Evolutionary conservation across 1,140 invertebrate genomes (phyloP), one percentile per base, ranked within the genome.

Genomic region (Heterodera carotae): DNA sequence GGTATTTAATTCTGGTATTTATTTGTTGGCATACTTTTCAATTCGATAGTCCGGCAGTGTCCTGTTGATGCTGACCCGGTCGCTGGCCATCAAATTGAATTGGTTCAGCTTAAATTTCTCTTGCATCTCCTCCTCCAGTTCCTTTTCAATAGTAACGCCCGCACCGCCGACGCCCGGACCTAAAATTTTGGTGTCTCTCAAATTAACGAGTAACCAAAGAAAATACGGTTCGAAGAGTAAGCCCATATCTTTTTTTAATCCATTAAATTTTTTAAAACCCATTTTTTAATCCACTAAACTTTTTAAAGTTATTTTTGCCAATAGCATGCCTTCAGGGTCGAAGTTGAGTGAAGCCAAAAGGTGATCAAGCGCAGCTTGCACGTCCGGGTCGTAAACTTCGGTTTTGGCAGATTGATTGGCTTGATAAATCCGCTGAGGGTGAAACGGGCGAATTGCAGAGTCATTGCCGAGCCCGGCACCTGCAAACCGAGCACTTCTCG

Each of bases 101-200:
- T 82, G 80, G 72, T 82, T 82, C 60, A 66, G 67, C 64, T 81
- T 81, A 53, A 81, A 81, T 39, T 69, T 83, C 53, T 81, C 81
- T 0, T 80, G 76, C 59, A 67, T 83, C 43, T 81, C 81, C n/a
- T 80, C 76, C 67, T 81, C 56, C 22, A 67, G 43, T 22, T 72
- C 69, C 53, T 56, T 59, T 27, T 82, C 83, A 36, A 81, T 79
- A 36, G 39, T 48, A 33, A 83, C 70, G 18, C 76, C 80, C 18
- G 75, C 36, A 12, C 80, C 80, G 34, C 43, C 43, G 39, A 70
- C 76, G 43, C 80, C 81, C 2, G 67, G 34, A 15, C 80, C 62
- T 66, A 18, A 18, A 31, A 66, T 29, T 33, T 31, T 66, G 12
- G 39, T 43, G 15, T n/a, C n/a, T n/a, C n/a, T n/a, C n/a, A n/a